Evolutionary conservation across 2,888 invertebrate genomes (phyloP), one percentile per base, ranked within the genome.

Genomic region (Galerucella calmariensis): DNA sequence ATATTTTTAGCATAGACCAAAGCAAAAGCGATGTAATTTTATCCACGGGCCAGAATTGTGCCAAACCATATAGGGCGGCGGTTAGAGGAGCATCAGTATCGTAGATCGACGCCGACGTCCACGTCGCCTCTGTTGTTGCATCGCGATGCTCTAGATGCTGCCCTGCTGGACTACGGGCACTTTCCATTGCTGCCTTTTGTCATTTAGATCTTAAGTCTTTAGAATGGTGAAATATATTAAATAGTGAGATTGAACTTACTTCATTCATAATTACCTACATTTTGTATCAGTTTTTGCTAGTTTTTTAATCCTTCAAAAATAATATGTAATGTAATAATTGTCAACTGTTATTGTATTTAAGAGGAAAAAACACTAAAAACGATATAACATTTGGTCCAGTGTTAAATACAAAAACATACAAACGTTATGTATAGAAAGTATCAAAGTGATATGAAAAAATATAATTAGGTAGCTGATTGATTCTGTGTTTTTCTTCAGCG

Each of bases 51-150:
- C 83, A 83, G 84, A 85, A 84, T 83, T 85, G 85, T 87, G 87
- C 86, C 87, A 86, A 86, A 83, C 88, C 88, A 87, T 88, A 88
- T 88, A 88, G 87, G 88, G 87, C 87, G 86, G 85, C 86, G 84
- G 83, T 84, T 82, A 81, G 84, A 79, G 82, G 35, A 70, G 62
- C 62, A 63, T 69, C 24, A 48, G 46, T 35, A 62, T 35, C 61
- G 61, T 63, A n/a, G 35, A 70, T 70, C 79, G 79, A 78, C 79
- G 81, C 78, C 76, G 68, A 51, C 69, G 73, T 70, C 65, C 69
- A 73, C 69, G 73, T 59, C 70, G 59, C 53, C 68, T n/a, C 48
- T 53, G 73, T 68, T 73, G 68, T n/a, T n/a, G n/a, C 73, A 73
- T 62, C 73, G 41, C 63, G 44, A 35, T 71, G 56, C 44, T 65